Conservation (phyloP, 2,113 vertebrate species). For the Ceuthmochares aereus region DNA sequence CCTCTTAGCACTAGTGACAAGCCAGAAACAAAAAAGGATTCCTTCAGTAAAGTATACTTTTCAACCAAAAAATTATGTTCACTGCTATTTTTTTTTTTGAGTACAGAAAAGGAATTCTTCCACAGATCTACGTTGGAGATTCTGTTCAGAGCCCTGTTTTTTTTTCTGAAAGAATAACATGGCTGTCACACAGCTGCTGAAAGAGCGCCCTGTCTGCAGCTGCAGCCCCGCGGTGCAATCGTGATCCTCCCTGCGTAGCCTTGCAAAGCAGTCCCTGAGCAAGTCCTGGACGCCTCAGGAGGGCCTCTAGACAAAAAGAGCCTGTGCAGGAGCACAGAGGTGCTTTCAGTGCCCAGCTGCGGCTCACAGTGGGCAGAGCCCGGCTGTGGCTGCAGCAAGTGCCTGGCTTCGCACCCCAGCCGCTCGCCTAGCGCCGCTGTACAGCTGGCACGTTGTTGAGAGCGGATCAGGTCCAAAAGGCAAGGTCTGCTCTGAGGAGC, state of each 20-base stretch:
- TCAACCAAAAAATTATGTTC: background rate
- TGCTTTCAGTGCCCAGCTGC: background rate
- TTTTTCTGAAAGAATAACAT: background rate
- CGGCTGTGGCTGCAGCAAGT: background rate
- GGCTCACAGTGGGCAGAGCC: background rate
- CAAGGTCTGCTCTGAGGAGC: background rate
- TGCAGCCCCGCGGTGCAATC: background rate
- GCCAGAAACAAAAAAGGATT: background rate
- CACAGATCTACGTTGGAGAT: background rate
- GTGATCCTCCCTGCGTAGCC: background rate
- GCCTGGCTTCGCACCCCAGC: background rate
- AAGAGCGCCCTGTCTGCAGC: background rate
- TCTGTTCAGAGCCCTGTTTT: background rate
- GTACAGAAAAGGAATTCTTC: background rate
- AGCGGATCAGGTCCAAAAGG: fast-evolving
- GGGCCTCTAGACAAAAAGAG: constrained; percentile 16
- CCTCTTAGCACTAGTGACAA: background rate
- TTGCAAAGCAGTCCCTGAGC: background rate
- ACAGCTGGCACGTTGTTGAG: background rate
- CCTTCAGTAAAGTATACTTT: background rate
- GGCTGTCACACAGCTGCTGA: background rate
- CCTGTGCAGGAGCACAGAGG: constrained; percentile 49
- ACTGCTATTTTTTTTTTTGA: background rate
- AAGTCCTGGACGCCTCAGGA: background rate
- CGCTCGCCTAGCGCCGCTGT: background rate